These are phyloP conservation scores for Pica pica DNA, from an alignment of 2,113 vertebrate genomes.

Conservation along the genomic window DNA sequence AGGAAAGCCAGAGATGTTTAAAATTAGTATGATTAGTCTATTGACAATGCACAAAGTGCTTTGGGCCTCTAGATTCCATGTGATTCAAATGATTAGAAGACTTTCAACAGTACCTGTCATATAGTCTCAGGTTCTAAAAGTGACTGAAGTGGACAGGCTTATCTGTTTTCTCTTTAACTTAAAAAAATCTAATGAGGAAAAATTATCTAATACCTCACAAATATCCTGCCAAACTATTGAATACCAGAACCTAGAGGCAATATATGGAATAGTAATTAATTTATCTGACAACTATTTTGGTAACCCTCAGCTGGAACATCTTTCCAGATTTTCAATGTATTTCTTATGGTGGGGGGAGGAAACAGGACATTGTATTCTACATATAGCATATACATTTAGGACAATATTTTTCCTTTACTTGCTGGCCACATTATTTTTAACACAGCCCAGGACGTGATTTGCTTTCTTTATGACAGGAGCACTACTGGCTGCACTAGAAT, in stretches of 20 bases:
- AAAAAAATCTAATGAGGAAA: not conserved
- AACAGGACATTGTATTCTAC: not conserved
- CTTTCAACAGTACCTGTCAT: not conserved
- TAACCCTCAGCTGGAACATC: not conserved
- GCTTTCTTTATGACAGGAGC: not conserved
- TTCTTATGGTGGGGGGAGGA: not conserved
- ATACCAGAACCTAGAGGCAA: not conserved
- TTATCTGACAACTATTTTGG: not conserved
- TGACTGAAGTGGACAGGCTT: not conserved
- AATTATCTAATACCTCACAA: not conserved
- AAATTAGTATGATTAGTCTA: not conserved
- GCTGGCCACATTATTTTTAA: not conserved
- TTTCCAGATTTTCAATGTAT: not conserved
- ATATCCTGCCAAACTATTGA: not conserved
- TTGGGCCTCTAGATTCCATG: not conserved
- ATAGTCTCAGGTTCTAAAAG: not conserved
- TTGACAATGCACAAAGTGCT: not conserved
- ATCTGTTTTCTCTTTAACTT: not conserved
- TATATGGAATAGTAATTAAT: not conserved
- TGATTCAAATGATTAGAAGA: not conserved
- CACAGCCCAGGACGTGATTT: not conserved
- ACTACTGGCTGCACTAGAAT: not conserved
- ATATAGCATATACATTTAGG: not conserved
- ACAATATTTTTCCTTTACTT: not conserved
- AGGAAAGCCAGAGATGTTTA: not conserved